Percentiles rank a stretch among this genome's conserved stretches.
Conservation (phyloP, 2,113 vertebrate genomes). For the Rissa tridactyla region DNA sequence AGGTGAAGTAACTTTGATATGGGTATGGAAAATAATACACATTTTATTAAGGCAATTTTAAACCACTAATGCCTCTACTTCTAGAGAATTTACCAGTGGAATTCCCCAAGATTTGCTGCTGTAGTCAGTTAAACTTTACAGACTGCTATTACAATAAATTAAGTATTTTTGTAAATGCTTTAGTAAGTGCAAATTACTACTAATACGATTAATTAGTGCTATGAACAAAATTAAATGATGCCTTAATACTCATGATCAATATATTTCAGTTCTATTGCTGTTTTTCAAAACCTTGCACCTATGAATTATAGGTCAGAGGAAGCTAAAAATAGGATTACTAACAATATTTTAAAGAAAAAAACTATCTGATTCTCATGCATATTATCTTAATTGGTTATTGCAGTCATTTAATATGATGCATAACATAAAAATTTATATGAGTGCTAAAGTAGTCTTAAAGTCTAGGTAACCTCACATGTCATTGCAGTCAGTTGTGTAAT, state of each 20-base stretch:
- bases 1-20: background rate
- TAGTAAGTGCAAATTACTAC: background rate
- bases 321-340: background rate
- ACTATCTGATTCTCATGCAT: background rate
- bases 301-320: background rate
- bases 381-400: background rate
- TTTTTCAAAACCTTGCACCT: background rate
- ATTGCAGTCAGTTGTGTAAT: background rate
- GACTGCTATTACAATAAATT: background rate
- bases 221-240: background rate
- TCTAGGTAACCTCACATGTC: fast-evolving
- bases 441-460: background rate
- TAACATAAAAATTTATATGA: background rate
- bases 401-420: background rate
- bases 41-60: background rate
- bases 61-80: background rate
- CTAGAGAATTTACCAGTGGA: background rate
- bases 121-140: background rate
- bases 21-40: background rate
- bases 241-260: background rate
- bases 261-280: background rate
- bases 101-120: background rate
- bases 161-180: background rate
- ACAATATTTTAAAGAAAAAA: background rate
- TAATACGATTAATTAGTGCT: background rate